phyloP scores from a whole-genome alignment of 2,888 invertebrate species.

The Muscina levida region DNA sequence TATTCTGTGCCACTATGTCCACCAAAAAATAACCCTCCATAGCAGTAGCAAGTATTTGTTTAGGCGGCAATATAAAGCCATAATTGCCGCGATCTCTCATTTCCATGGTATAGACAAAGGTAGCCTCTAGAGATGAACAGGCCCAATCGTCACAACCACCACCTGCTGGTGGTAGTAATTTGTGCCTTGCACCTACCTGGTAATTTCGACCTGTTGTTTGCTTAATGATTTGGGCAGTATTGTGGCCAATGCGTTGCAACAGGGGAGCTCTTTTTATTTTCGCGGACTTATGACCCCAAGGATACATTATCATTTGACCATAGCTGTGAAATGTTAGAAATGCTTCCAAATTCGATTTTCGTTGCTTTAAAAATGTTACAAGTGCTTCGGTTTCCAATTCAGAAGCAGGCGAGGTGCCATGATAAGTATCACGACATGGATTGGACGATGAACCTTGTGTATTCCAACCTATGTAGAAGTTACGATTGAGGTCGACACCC shows the following conservation, averaged over 20 bases:
- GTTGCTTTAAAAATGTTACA: slow-evolving; percentile 80
- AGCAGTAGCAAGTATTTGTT: slow-evolving; percentile 73
- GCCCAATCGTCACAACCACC: slow-evolving; percentile 78
- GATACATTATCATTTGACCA: slow-evolving; percentile 75
- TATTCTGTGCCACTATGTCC: slow-evolving; percentile 73
- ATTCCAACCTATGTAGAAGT: slow-evolving; percentile 93
- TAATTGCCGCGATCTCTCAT: slow-evolving; percentile 74
- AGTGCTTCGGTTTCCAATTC: slow-evolving; percentile 90
- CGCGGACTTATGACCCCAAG: slow-evolving; percentile 76
- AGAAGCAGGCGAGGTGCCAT: slow-evolving; percentile 88
- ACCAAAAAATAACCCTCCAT: slow-evolving; percentile 73
- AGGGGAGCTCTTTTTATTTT: slow-evolving; percentile 71
- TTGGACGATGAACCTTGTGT: slow-evolving; percentile 82
- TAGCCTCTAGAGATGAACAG: slow-evolving; percentile 70
- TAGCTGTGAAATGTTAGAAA: slow-evolving; percentile 91
- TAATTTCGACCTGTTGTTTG: slow-evolving; percentile 72
- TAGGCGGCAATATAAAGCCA: slow-evolving; percentile 75
- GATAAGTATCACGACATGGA: slow-evolving; percentile 90
- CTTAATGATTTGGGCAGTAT: slow-evolving; percentile 71
- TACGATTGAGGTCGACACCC: slow-evolving; percentile 91
- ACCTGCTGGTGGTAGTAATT: slow-evolving; percentile 75
- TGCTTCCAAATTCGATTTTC: slow-evolving; percentile 82
- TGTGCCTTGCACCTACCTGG: slow-evolving; percentile 72
- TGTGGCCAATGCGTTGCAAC: slow-evolving; percentile 71
- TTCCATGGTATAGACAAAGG: slow-evolving; percentile 76